Evolutionary conservation across 2,113 vertebrate species (phyloP), one percentile per base, ranked within the genome.

Genomic region (Melanerpes aurifrons): DNA sequence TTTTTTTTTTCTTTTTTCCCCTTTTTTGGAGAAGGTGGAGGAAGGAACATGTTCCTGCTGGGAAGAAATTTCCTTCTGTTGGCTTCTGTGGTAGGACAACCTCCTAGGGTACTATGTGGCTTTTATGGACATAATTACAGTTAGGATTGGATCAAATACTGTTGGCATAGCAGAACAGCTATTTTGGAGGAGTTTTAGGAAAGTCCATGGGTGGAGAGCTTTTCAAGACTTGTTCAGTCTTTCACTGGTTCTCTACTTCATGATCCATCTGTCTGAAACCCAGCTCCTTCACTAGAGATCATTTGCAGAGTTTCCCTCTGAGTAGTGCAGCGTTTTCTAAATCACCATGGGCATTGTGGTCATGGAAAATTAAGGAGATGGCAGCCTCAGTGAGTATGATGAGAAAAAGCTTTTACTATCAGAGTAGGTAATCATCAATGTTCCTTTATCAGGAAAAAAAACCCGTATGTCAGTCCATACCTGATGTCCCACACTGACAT

Each of bases 391-490:
- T 28, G 18, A 69, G 13, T 53, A 43, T 1, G 3, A 47, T 69
- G 26, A 73, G 15, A 43, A 62, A 73, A 76, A 91, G 8, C 29
- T 80, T 92, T 72, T 69, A 61, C 12, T 10, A 4, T 82, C 58
- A 37, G 29, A 63, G 14, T 32, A 63, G 26, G 10, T 61, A 69
- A 37, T 79, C 13, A 40, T 73, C 29, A 40, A 8, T 69, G 20
- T 81, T 84, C 20, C 35, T 74, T 84, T 86, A 18, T 63, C 29
- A 70, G 62, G 58, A 43, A 48, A 90, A 89, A 90, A 84, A 45
- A 7, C 10, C 1, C 4, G 1, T 4, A 7, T 1, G 2, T 77
- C 32, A 40, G n/a, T 82, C 54, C 9, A 5, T 59, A 15, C 18
- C 35, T 81, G 47, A 4, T 89, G 26, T 74, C 40, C 29, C 70